Base-by-base conservation (phyloP, 2,797 vertebrate species). In the Acipenser ruthenus region DNA sequence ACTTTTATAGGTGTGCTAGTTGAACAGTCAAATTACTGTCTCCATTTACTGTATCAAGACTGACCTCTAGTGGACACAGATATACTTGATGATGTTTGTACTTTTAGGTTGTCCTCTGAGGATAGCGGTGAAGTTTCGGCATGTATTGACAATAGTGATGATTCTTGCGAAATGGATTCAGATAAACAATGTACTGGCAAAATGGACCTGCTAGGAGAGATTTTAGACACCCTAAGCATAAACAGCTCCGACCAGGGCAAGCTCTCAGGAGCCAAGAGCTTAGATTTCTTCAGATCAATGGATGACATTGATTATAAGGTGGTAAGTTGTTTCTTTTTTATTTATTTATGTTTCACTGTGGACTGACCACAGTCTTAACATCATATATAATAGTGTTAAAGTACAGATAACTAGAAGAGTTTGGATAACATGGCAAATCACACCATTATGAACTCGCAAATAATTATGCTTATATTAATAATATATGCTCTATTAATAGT, bases 201-300 rank as follows among this genome's bases (percentile, higher is more conserved):
- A 82, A 97, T 98, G 96, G 96, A 94, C 84, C 87, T 98, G 69
- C 83, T 99, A 70, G 96, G 96, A 50, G 96, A 99, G 74, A 99
- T 99, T 77, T 81, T 99, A 72, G 96, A 98, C 82, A 93, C 93
- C 0, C 77, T 98, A 75, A 95, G 87, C 80, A 95, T 91, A 49
- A 88, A 93, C n/a, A 93, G 91, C 37, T 79, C 89, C 3, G 95
- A 97, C 71, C 89, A 90, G 58, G 93, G 94, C 1, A 92, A 87
- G 67, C 90, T 98, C 55, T 95, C 91, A 0, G 89, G 87, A 1
- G 96, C 96, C 63, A 95, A 92, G 83, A 99, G 96, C 79, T 76
- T 99, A 81, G 96, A 98, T 82, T 97, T 97, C 86, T 95, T 98
- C 71, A 88, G 89, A 76, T 98, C 96, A 49, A 83, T 92, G 84